These are phyloP conservation scores for Psephotus haematonotus DNA, from an alignment of 2,113 vertebrate genomes.

Conservation along the genomic window DNA sequence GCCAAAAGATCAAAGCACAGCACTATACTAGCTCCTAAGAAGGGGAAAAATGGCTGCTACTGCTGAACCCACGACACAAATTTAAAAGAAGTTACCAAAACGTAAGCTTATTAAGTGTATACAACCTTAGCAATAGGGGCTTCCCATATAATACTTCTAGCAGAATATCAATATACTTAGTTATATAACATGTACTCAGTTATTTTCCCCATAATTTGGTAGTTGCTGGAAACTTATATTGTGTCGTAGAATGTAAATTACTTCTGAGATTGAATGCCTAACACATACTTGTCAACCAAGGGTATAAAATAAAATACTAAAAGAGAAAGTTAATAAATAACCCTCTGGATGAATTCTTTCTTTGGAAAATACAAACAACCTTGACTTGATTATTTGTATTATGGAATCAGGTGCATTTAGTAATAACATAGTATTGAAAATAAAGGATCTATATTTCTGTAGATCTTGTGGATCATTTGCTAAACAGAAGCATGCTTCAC, in stretches of 20 bases:
- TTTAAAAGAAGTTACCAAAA: neutral
- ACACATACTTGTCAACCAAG: neutral
- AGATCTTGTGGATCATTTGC: neutral
- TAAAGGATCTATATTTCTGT: neutral
- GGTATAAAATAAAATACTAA: neutral
- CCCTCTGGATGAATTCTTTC: neutral
- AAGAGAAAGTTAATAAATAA: neutral
- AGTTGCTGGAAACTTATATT: neutral
- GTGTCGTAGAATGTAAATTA: neutral
- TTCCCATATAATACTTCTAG: neutral
- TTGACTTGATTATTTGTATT: neutral
- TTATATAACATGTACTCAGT: neutral
- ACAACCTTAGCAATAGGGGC: neutral
- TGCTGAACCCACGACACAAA: no score
- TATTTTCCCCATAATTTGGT: neutral
- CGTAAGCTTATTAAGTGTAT: neutral
- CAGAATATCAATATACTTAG: neutral
- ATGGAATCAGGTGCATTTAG: neutral
- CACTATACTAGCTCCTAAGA: no score
- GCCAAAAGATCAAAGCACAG: no score
- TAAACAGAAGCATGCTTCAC: neutral
- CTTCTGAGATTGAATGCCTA: neutral
- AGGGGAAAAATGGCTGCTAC: no score
- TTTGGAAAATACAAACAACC: neutral
- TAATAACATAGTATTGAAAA: neutral